Base-by-base conservation (phyloP, 2,113 vertebrate genomes). In the Syngnathus typhle region DNA sequence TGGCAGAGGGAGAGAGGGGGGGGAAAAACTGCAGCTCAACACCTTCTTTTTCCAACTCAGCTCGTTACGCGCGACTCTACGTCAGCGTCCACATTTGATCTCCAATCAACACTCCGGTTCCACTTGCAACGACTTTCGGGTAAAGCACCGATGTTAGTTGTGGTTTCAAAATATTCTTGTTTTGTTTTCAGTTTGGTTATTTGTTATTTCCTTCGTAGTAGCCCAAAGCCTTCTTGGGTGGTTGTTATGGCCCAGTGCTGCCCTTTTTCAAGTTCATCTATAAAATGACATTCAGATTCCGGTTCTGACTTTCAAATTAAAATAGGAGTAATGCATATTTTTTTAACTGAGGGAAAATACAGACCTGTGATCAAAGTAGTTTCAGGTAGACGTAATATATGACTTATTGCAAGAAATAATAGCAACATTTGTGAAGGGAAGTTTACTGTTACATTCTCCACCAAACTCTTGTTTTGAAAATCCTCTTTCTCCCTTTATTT, bases 31-130 rank as follows among this genome's bases (percentile, higher is more conserved):
- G 82, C 84, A 80, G 85, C 87, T 87, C 88, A 89, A 88, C 87
- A 87, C 87, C 88, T 89, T 87, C 85, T 87, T 88, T 88, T 85
- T 82, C 83, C 76, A 88, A 88, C 87, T 88, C 86, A 71, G 78
- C 78, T 90, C 82, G 84, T 87, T 88, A 87, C 83, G 84, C 82
- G 85, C 85, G 64, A 71, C 65, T 88, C 87, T 85, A 88, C 87
- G 88, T 85, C 81, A 85, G 58, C 75, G 69, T 71, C 65, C 64
- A 73, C 77, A 67, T 74, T 71, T 71, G 49, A 72, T 63, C 67
- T 46, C 54, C 3, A 55, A 68, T 64, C 27, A 39, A 56, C 58
- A 16, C 41, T 66, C 32, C n/a, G 23, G 66, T 71, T 56, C 66
- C 77, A 87, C 82, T 86, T 85, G 67, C 69, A 1, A 71, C 64